Conservation (phyloP, 1,140 invertebrate genomes). For the Drosophila asahinai region DNA sequence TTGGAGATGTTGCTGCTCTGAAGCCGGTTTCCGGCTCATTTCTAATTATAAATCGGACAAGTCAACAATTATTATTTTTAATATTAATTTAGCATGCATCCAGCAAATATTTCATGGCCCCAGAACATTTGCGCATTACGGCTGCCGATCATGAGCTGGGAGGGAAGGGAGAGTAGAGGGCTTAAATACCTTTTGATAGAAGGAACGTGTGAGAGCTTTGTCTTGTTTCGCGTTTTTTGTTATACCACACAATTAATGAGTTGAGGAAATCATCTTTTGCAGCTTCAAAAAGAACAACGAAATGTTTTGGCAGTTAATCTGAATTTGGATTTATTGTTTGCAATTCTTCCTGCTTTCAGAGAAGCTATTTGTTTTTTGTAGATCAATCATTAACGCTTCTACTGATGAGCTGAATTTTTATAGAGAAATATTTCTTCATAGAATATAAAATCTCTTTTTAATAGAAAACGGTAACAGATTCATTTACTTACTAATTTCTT, state of each 20-base stretch:
- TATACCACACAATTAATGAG: slow-evolving; percentile 25
- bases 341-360: not conserved
- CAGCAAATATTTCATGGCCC: slow-evolving; percentile 50
- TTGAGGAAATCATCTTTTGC: slow-evolving; percentile 28
- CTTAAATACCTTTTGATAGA: slow-evolving; percentile 27
- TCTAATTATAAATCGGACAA: slow-evolving; percentile 71
- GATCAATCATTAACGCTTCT: not conserved
- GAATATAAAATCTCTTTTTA: too few species aligned
- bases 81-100: slow-evolving; percentile 71
- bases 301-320: slow-evolving; percentile 10
- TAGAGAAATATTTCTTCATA: not conserved
- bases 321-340: slow-evolving; percentile 7
- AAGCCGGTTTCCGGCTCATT: slow-evolving; percentile 72
- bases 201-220: slow-evolving; percentile 28
- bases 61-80: slow-evolving; percentile 72
- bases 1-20: slow-evolving; percentile 42
- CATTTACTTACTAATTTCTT: not conserved
- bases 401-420: not conserved
- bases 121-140: slow-evolving; percentile 59
- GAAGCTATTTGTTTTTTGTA: not conserved
- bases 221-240: slow-evolving; percentile 26
- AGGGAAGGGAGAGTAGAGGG: not conserved
- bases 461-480: not conserved
- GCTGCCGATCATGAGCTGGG: slow-evolving; percentile 7
- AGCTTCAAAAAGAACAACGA: slow-evolving; percentile 17